phyloP scores from a whole-genome alignment of 1,140 invertebrate genomes.

The Cardiocondyla obscurior region DNA sequence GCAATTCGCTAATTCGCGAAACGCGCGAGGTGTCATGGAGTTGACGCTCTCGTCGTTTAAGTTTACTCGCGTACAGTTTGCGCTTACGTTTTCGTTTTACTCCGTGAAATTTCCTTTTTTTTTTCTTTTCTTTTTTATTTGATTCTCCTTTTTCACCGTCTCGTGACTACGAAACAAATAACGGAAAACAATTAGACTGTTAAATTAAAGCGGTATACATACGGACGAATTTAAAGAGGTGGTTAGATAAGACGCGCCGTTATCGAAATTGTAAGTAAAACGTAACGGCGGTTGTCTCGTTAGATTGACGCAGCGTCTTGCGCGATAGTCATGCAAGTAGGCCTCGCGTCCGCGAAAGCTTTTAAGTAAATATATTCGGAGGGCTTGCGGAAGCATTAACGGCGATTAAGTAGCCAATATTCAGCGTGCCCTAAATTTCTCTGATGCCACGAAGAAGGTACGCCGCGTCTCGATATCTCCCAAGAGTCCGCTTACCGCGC shows the following conservation, averaged over 20 bases:
- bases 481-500: background rate
- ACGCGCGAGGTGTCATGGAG: background rate
- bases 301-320: background rate
- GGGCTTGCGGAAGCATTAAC: constrained; percentile 28
- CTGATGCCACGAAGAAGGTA: background rate
- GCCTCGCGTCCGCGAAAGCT: constrained; percentile 19
- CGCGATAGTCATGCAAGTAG: background rate
- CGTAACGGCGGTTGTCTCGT: background rate
- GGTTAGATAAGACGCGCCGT: background rate
- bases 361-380: constrained; percentile 54
- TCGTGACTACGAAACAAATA: background rate
- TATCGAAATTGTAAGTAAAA: background rate
- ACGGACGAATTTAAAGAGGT: background rate
- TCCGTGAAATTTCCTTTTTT: background rate
- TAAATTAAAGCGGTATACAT: background rate
- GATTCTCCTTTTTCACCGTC: too few relatives aligned
- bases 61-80: background rate
- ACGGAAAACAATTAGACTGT: background rate
- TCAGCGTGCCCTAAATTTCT: constrained; percentile 16
- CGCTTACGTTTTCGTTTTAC: background rate
- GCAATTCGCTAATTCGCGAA: constrained; percentile 8
- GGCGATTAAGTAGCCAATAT: constrained; percentile 47
- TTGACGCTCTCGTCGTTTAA: background rate
- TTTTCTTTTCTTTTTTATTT: too few relatives aligned
- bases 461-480: background rate